Evolutionary conservation across 2,797 vertebrate genomes (phyloP).

Genomic region (Dermochelys coriacea): DNA sequence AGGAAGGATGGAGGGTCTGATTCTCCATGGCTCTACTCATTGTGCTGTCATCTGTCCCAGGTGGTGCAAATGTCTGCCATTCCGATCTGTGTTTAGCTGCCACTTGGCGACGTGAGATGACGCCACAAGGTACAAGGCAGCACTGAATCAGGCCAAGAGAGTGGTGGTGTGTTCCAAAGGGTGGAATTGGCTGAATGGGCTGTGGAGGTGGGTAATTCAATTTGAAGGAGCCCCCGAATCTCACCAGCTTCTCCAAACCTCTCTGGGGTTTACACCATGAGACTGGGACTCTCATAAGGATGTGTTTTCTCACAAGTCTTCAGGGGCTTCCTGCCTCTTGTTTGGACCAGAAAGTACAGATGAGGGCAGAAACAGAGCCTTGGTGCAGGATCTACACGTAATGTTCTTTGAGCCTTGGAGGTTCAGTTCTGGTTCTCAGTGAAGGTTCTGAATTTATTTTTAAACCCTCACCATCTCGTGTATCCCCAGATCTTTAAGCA

Average conservation of each 20-base stretch:
- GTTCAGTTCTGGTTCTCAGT: slow-evolving; percentile 29
- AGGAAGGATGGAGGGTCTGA: not conserved
- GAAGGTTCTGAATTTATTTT: slow-evolving; percentile 69
- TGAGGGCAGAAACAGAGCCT: not conserved
- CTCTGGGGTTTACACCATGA: not conserved
- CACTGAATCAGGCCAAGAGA: not conserved
- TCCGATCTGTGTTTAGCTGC: not conserved
- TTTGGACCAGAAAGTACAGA: not conserved
- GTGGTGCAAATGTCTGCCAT: not conserved
- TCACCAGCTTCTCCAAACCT: not conserved
- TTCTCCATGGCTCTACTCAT: slow-evolving; percentile 50
- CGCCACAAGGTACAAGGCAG: slow-evolving; percentile 12
- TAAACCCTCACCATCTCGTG: slow-evolving; percentile 55
- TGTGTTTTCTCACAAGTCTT: not conserved
- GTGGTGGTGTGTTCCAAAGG: slow-evolving; percentile 48
- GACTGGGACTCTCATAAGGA: not conserved
- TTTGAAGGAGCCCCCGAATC: not conserved
- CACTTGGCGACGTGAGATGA: slow-evolving; percentile 29
- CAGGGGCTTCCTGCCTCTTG: not conserved
- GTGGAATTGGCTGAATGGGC: not conserved
- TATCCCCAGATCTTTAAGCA: slow-evolving; percentile 52
- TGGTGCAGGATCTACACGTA: not conserved
- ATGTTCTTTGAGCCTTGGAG: not conserved
- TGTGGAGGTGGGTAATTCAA: not conserved
- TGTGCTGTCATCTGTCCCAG: not conserved